Conservation (phyloP, 2,797 vertebrate genomes). For the Argyrosomus regius region DNA sequence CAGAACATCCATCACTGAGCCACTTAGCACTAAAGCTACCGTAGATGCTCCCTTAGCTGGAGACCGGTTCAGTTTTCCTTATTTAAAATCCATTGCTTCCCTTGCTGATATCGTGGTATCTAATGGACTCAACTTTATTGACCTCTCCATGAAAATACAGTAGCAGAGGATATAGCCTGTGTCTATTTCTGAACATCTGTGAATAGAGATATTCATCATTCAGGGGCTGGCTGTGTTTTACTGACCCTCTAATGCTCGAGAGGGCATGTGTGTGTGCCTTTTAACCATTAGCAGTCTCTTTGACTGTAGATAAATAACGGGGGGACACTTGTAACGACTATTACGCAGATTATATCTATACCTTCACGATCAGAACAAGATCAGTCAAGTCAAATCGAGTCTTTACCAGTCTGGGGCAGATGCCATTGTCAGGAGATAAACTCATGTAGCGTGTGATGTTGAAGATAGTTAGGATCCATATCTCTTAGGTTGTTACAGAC, state of each 20-base stretch:
- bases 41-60: conserved; percentile 40
- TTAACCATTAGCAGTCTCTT: conserved; percentile 36
- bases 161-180: conserved; percentile 37
- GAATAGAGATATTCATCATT: conserved; percentile 62
- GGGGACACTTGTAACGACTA: conserved; percentile 20
- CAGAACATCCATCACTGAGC: conserved; percentile 64
- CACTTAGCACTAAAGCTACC: conserved; percentile 53
- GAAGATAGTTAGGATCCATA: conserved; percentile 30
- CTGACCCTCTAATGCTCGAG: conserved; percentile 26
- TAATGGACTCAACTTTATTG: conserved; percentile 73
- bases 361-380: conserved; percentile 41
- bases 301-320: conserved; percentile 42
- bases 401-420: conserved; percentile 26
- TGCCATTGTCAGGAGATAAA: conserved; percentile 40
- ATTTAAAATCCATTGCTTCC: conserved; percentile 61
- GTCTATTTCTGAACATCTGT: conserved; percentile 63
- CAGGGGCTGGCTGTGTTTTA: conserved; percentile 35
- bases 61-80: conserved; percentile 43
- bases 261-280: neutral
- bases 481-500: conserved; percentile 2
- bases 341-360: conserved; percentile 39
- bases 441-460: conserved; percentile 4
- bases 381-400: conserved; percentile 26
- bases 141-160: conserved; percentile 65
- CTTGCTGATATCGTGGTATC: conserved; percentile 44